Conservation (phyloP, 1,140 invertebrate genomes). For the Drosophila willistoni region DNA sequence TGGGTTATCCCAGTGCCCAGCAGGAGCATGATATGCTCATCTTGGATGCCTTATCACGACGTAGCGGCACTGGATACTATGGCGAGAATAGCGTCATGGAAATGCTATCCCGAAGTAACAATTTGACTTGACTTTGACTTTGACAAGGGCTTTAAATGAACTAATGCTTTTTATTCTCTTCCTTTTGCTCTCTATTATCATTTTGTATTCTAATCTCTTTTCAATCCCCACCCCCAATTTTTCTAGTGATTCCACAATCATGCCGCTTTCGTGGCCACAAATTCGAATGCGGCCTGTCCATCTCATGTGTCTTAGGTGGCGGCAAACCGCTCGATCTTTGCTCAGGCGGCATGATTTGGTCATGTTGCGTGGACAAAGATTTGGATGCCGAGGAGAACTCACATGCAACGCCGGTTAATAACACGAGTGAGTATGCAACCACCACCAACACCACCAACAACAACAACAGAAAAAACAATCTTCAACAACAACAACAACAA, state of each 20-base stretch:
- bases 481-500: slow-evolving; percentile 13
- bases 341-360: slow-evolving; percentile 96
- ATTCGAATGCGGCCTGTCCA: slow-evolving; percentile 94
- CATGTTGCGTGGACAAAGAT: slow-evolving; percentile 94
- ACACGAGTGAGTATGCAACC: slow-evolving; percentile 90
- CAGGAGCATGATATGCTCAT: slow-evolving; percentile 90
- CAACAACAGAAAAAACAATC: slow-evolving; percentile 16
- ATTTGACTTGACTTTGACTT: slow-evolving; percentile 29
- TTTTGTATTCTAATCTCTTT: not conserved
- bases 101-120: slow-evolving; percentile 91
- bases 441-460: slow-evolving; percentile 2
- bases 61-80: slow-evolving; percentile 85
- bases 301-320: slow-evolving; percentile 94
- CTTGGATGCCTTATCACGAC: slow-evolving; percentile 88
- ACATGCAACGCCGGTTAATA: slow-evolving; percentile 87
- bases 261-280: slow-evolving; percentile 94
- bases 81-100: slow-evolving; percentile 90
- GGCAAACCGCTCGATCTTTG: slow-evolving; percentile 94
- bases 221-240: slow-evolving; percentile 13
- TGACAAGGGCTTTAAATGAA: slow-evolving; percentile 12
- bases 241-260: slow-evolving; percentile 95
- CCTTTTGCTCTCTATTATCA: not conserved
- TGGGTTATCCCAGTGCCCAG: slow-evolving; percentile 84
- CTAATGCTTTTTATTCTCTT: slow-evolving; percentile 46
- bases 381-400: slow-evolving; percentile 74